Base-by-base conservation (phyloP, 2,797 vertebrate genomes). In the Leuciscus waleckii region DNA sequence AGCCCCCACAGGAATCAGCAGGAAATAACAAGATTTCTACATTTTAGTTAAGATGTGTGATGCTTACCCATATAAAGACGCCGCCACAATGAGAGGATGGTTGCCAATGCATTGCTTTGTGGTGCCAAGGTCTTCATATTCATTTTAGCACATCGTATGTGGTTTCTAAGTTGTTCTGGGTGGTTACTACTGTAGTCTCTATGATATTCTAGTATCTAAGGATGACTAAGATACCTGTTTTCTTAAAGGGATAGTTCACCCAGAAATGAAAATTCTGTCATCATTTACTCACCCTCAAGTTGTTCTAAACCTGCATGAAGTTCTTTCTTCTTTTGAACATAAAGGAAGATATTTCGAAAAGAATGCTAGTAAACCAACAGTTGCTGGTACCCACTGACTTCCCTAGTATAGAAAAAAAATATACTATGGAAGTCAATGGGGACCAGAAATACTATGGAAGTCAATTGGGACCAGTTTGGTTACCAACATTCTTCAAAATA, bases 1-100 rank as follows among this genome's bases (percentile, higher is more conserved):
- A 69, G 41, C 63, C 71, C 70, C 63, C 49, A 87, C 65, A 89
- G 88, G 86, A 90, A 87, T 69, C 58, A 81, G 13, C 76, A 71
- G 54, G 51, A 71, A 74, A 82, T 56, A 61, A 85, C 67, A 61
- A 21, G 58, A 67, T 58, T n/a, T 19, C 29, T 43, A 61, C 23
- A 43, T 32, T 73, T 73, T 43, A 78, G 68, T 26, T 16, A 63
- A 74, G 16, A 2, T 23, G 32, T 58, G 71, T 49, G 13, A 35
- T 29, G 58, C 58, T 43, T 61, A 29, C 14, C 35, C 23, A 41
- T n/a, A 13, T 37, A 78, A 63, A 13, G 10, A 43, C 17, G 0
- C 39, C 10, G 1, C 58, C 35, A n/a, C 8, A 21, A 19, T 69
- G 14, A 49, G n/a, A 46, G 75, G n/a, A 43, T 4, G 11, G 74